A percentile compares a stretch with the other conserved stretches of the same genome.
Conservation (phyloP, 2,888 invertebrate genomes). For the Tachystola acroxantha region DNA sequence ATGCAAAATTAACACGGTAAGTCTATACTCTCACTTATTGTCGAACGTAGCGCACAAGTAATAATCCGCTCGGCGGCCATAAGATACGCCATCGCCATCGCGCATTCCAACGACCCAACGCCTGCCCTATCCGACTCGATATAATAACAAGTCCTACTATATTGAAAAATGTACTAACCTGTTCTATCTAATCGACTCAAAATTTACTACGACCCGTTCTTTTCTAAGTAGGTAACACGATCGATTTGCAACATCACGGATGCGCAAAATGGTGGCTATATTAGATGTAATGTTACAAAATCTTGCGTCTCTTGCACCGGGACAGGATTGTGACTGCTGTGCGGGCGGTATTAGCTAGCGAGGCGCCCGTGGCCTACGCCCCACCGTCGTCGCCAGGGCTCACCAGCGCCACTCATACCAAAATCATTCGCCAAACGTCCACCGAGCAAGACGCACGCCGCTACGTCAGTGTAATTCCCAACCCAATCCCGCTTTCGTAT, state of each 20-base stretch:
- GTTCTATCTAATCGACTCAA: conserved; percentile 24
- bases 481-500: background rate
- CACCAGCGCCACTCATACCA: conserved; percentile 11
- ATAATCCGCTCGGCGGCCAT: background rate
- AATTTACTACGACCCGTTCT: conserved; percentile 3
- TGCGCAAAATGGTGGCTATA: conserved; percentile 26
- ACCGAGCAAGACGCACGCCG: background rate
- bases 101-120: conserved; percentile 13
- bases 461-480: background rate
- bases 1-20: no score
- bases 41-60: no score
- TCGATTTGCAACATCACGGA: conserved; percentile 32
- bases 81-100: conserved; percentile 28
- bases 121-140: no score
- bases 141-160: background rate
- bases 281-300: no score
- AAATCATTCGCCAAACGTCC: conserved; percentile 8
- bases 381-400: conserved; percentile 32
- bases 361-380: conserved; percentile 43
- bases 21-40: no score
- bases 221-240: conserved; percentile 14
- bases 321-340: conserved; percentile 28
- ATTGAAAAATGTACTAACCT: conserved; percentile 54
- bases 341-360: conserved; percentile 28
- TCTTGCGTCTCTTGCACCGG: no score